Evolutionary conservation across 2,113 vertebrate genomes (phyloP).

Genomic region (Nettapus auritus): DNA sequence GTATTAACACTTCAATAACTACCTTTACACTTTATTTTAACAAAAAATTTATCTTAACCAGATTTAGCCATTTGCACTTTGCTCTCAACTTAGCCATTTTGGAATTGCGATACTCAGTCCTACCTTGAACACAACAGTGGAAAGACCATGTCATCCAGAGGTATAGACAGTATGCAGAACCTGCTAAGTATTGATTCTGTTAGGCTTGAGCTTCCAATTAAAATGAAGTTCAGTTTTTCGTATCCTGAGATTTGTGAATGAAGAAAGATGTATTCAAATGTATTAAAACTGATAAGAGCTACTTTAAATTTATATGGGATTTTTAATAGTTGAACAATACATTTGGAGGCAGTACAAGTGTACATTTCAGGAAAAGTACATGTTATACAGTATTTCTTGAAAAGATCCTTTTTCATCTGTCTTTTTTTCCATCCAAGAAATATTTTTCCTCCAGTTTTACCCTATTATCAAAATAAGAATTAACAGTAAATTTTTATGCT

Average conservation of each 20-base stretch:
- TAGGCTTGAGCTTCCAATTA: background rate
- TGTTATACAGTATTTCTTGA: background rate
- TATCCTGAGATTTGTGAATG: background rate
- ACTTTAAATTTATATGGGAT: background rate
- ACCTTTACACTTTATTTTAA: background rate
- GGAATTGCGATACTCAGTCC: background rate
- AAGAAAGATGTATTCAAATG: background rate
- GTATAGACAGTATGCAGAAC: background rate
- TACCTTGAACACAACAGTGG: background rate
- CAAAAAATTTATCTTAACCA: background rate
- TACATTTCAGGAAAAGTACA: background rate
- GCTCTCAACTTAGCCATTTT: background rate
- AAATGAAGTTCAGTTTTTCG: background rate
- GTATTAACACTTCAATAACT: background rate
- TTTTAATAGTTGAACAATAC: background rate
- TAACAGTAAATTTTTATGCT: background rate
- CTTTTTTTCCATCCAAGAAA: background rate
- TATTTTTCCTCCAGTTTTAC: background rate
- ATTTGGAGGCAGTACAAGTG: background rate
- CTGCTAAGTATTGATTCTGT: background rate
- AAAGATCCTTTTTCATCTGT: background rate
- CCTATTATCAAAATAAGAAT: background rate
- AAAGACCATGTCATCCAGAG: background rate
- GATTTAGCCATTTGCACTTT: background rate
- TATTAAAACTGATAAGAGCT: background rate